phyloP scores from a whole-genome alignment of 2,797 vertebrate species.

The Esox masquinongy region DNA sequence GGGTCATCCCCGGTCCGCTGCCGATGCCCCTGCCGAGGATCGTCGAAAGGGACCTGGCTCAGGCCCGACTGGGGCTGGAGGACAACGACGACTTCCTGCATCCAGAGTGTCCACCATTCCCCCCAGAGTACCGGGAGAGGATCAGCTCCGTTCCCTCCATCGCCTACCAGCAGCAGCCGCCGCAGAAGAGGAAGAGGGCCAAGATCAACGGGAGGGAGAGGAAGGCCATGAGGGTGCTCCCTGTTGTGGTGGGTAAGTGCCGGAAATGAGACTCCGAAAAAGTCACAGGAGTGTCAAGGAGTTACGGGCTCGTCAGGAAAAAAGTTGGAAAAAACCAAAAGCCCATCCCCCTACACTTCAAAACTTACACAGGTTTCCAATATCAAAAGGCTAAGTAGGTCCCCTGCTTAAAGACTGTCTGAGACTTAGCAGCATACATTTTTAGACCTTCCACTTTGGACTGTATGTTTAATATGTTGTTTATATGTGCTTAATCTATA shows the following conservation, averaged over 20 bases:
- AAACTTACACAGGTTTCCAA: neutral
- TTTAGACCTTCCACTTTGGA: no score
- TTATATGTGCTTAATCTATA: no score
- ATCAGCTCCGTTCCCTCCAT: slow-evolving; percentile 66
- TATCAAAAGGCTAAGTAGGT: no score
- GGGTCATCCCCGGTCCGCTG: slow-evolving; percentile 63
- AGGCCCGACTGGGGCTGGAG: slow-evolving; percentile 61
- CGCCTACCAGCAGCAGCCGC: slow-evolving; percentile 59
- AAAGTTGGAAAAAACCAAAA: neutral
- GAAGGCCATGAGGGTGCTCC: slow-evolving; percentile 94
- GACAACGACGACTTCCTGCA: slow-evolving; percentile 59
- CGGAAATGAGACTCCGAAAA: slow-evolving; percentile 35
- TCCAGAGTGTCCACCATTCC: slow-evolving; percentile 41
- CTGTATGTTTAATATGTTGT: no score
- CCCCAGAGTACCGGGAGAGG: slow-evolving; percentile 52
- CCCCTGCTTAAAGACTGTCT: no score
- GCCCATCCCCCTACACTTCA: neutral
- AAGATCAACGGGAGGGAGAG: slow-evolving; percentile 91
- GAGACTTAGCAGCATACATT: no score
- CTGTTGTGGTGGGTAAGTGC: slow-evolving; percentile 90
- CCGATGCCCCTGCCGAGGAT: slow-evolving; percentile 71
- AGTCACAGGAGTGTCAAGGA: neutral
- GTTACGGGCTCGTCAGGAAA: neutral
- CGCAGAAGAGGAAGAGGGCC: slow-evolving; percentile 67
- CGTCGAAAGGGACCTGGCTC: slow-evolving; percentile 72